Percentiles rank a stretch among this genome's conserved stretches.
These are phyloP conservation scores for Oreochromis tanganicae DNA, from an alignment of 2,113 vertebrate genomes.

Conservation along the genomic window DNA sequence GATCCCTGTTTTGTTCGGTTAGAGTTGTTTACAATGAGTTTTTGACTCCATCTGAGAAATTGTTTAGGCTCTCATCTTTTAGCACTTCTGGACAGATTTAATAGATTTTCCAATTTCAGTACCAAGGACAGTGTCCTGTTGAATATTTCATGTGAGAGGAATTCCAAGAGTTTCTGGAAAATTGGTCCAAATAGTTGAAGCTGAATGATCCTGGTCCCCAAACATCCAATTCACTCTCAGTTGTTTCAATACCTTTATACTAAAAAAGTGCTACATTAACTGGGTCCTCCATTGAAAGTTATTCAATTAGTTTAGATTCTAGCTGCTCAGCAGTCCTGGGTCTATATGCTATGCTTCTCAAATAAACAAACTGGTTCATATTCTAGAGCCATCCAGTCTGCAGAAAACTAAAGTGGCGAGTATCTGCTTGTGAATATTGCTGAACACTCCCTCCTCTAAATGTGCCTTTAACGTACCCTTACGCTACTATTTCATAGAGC, in stretches of 20 bases:
- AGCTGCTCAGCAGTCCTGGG: background rate
- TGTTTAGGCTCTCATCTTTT: background rate
- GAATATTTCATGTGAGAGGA: background rate
- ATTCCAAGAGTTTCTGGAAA: background rate
- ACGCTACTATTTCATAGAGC: conserved; percentile 6
- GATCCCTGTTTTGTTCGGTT: background rate
- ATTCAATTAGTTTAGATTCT: background rate
- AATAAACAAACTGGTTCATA: background rate
- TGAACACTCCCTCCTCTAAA: background rate
- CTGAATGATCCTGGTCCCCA: background rate
- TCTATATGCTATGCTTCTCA: background rate
- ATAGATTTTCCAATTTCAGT: conserved; percentile 47
- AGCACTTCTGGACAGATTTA: background rate
- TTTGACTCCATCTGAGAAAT: background rate
- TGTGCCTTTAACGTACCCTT: background rate
- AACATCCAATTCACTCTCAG: background rate
- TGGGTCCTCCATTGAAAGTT: background rate
- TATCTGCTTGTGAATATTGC: background rate
- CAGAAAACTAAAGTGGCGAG: background rate
- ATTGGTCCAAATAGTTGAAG: background rate
- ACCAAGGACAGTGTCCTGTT: conserved; percentile 61
- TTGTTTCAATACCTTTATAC: background rate
- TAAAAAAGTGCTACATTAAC: background rate
- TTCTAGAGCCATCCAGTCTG: background rate
- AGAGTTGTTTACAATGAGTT: background rate